phyloP scores from a whole-genome alignment of 2,797 vertebrate genomes.

The Lepilemur septentrionalis region DNA sequence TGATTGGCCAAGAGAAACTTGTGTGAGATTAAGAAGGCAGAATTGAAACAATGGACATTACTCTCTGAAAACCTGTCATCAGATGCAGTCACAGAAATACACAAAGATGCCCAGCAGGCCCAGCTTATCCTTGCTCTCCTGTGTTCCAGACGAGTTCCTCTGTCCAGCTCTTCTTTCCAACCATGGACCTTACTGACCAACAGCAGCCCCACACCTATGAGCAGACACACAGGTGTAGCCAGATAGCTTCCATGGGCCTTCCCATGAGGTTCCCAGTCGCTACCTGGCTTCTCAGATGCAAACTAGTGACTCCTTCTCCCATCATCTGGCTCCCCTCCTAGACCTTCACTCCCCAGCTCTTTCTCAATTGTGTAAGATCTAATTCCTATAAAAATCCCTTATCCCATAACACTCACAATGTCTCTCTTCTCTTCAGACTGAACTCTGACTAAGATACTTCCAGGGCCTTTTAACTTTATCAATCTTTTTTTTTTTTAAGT shows the following conservation, averaged over 20 bases:
- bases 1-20: background rate
- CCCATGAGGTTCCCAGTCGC: background rate
- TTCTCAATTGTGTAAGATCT: background rate
- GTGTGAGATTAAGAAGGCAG: background rate
- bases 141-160: no score
- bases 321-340: no score
- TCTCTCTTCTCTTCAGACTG: background rate
- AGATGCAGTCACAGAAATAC: background rate
- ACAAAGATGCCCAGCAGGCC: background rate
- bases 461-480: background rate
- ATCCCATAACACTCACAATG: background rate
- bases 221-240: background rate
- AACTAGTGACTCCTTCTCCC: background rate
- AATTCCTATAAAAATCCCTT: background rate
- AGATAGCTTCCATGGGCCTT: background rate
- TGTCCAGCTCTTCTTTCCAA: background rate
- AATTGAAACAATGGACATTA: background rate
- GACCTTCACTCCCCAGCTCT: background rate
- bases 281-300: background rate
- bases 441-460: background rate
- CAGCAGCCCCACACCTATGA: background rate
- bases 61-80: background rate
- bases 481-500: background rate
- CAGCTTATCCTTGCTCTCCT: background rate
- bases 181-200: background rate